Evolutionary conservation across 2,888 invertebrate species (phyloP).

Genomic region (Kuschelorhynchus macadamiae): DNA sequence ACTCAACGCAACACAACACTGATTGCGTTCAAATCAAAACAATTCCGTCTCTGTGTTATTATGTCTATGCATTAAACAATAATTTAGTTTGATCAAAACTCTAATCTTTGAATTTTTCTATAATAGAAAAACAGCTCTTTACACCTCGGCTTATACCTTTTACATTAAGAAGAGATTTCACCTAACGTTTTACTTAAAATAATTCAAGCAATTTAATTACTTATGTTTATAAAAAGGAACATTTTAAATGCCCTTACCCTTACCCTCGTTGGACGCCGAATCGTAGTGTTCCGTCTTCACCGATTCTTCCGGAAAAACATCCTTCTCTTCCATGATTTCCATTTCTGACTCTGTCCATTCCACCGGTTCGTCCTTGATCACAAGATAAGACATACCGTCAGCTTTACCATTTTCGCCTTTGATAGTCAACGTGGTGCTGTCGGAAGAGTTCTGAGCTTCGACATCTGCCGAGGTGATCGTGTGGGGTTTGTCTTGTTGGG

Average conservation of each 20-base stretch:
- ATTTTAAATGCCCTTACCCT: slow-evolving; percentile 2
- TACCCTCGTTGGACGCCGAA: slow-evolving; percentile 50
- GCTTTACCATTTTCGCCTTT: slow-evolving; percentile 40
- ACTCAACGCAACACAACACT: no score
- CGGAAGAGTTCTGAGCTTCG: slow-evolving; percentile 38
- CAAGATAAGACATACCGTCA: slow-evolving; percentile 62
- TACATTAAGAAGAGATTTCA: no score
- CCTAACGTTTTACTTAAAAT: no score
- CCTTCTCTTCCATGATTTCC: slow-evolving; percentile 73
- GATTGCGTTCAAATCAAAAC: no score
- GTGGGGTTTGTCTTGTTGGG: slow-evolving; percentile 48
- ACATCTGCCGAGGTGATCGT: slow-evolving; percentile 48
- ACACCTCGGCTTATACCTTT: no score
- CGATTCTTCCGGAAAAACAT: slow-evolving; percentile 78
- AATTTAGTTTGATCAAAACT: no score
- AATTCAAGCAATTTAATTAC: no score
- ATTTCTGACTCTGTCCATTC: slow-evolving; percentile 80
- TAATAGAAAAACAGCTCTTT: no score
- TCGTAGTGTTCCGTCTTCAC: slow-evolving; percentile 74
- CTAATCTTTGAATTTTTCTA: no score
- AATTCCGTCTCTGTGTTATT: no score
- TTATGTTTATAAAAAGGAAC: no score
- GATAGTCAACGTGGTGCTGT: slow-evolving; percentile 29
- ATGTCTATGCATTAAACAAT: no score
- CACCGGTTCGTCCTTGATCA: slow-evolving; percentile 75